Conservation (phyloP, 2,888 invertebrate genomes). For the Apodemia mormo region DNA sequence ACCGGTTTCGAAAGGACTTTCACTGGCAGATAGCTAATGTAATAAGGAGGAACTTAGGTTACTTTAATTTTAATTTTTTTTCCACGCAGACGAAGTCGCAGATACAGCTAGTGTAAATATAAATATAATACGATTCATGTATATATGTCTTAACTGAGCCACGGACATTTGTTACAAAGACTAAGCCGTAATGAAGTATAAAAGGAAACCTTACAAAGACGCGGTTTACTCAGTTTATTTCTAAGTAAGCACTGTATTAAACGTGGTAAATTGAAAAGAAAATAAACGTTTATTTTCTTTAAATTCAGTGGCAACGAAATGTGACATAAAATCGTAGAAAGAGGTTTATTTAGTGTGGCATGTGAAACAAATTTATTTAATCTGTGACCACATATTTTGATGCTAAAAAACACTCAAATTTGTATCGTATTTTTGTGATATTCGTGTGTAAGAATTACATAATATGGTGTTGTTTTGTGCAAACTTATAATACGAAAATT, state of each 20-base stretch:
- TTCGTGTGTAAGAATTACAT: too few relatives aligned
- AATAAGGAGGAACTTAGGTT: too few relatives aligned
- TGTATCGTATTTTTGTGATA: too few relatives aligned
- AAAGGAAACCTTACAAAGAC: conserved; percentile 18
- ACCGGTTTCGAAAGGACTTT: too few relatives aligned
- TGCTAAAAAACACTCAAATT: too few relatives aligned
- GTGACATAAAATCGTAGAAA: conserved; percentile 1
- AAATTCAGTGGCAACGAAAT: conserved; percentile 8
- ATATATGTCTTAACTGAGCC: not conserved
- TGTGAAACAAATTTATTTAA: not conserved
- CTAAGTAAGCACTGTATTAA: conserved; percentile 13
- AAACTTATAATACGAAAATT: too few relatives aligned
- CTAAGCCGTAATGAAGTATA: conserved; percentile 14
- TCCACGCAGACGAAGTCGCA: too few relatives aligned
- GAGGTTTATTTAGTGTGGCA: conserved; percentile 4
- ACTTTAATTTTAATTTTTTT: too few relatives aligned
- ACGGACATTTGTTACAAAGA: conserved; percentile 12
- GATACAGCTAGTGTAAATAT: too few relatives aligned
- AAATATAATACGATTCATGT: not conserved
- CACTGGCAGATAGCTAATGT: too few relatives aligned
- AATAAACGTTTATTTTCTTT: conserved; percentile 9
- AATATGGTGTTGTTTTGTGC: too few relatives aligned
- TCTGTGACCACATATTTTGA: too few relatives aligned
- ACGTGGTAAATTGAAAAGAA: conserved; percentile 16
- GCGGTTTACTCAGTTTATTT: conserved; percentile 10